Evolutionary conservation across 2,113 vertebrate genomes (phyloP), one percentile per base, ranked within the genome.

Genomic region (Microcebus griseorufus): DNA sequence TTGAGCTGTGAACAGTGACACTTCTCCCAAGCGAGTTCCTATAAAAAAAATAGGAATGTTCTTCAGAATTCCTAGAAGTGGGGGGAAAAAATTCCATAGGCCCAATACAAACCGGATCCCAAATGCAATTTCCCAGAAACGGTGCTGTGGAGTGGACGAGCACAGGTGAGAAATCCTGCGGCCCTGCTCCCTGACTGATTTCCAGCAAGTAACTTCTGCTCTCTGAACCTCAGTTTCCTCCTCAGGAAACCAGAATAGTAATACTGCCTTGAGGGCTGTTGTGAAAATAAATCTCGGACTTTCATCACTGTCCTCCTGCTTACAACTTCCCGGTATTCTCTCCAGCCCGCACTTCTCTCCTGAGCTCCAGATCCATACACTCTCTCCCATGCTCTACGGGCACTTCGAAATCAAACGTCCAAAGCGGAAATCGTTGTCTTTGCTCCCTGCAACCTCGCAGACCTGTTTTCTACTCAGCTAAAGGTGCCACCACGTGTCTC

Each of bases 251-350:
- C 70, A n/a, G 37, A 29, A 51, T 34, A 88, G 20, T 87, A 79
- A 80, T 8, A 87, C 65, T 60, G 9, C 64, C 32, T 84, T 84
- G 80, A 70, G 2, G 27, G 34, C 39, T 76, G 39, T n/a, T 37
- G 20, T 84, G 42, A 96, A 96, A 93, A 87, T 18, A 83, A 90
- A 88, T 55, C 69, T 75, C 27, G 29, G 37, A 45, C 53, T 93
- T 83, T 72, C 69, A 72, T 85, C 60, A 29, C 64, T 82, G 48
- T 14, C 53, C 83, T 95, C 42, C 64, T 65, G 27, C 48, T 62
- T 86, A 53, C 34, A 48, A 62, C 32, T 84, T 92, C 42, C 48
- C 29, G 13, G 12, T 53, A 65, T 88, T 88, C 51, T 88, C 7
- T 69, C 62, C 7, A 23, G 51, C 51, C 53, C 16, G 27, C 20